phyloP scores from a whole-genome alignment of 2,113 vertebrate genomes.

The Percopsis transmontana region DNA sequence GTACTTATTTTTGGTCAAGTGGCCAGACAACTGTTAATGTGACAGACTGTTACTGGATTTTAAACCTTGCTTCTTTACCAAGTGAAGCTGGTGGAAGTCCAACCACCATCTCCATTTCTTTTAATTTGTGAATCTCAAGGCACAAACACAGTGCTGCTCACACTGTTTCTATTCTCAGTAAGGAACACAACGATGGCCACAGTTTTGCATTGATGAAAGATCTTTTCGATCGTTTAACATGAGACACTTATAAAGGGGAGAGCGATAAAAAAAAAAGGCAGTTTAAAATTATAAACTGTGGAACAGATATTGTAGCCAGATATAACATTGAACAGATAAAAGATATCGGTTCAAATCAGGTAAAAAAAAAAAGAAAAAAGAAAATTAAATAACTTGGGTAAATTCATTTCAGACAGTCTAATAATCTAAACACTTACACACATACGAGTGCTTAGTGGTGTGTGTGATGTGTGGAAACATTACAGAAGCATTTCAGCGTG shows the following conservation, averaged over 20 bases:
- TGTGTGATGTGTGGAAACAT: conserved; percentile 61
- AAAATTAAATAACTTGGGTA: conserved; percentile 49
- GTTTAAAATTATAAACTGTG: conserved; percentile 50
- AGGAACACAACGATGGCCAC: conserved; percentile 62
- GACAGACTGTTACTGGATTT: conserved; percentile 42
- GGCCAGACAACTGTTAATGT: conserved; percentile 39
- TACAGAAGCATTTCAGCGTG: conserved; percentile 56
- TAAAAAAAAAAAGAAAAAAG: conserved; percentile 32
- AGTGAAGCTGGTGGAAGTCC: conserved; percentile 11
- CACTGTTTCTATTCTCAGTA: conserved; percentile 72
- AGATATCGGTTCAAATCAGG: conserved; percentile 47
- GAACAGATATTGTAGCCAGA: conserved; percentile 47
- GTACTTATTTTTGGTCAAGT: conserved; percentile 28
- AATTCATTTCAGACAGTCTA: conserved; percentile 66
- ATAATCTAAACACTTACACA: conserved; percentile 86
- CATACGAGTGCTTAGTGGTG: conserved; percentile 79
- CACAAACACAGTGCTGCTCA: conserved; percentile 79
- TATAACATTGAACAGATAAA: conserved; percentile 68
- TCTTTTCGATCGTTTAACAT: conserved; percentile 46
- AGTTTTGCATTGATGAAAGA: conserved; percentile 52
- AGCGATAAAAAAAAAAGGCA: conserved; percentile 69
- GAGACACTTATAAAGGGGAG: conserved; percentile 72
- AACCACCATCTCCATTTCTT: conserved; percentile 47
- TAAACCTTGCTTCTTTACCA: conserved; percentile 34
- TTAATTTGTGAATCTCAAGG: conserved; percentile 76